These are phyloP conservation scores for Leptinotarsa lineolata DNA, from an alignment of 1,140 invertebrate genomes.

Conservation along the genomic window DNA sequence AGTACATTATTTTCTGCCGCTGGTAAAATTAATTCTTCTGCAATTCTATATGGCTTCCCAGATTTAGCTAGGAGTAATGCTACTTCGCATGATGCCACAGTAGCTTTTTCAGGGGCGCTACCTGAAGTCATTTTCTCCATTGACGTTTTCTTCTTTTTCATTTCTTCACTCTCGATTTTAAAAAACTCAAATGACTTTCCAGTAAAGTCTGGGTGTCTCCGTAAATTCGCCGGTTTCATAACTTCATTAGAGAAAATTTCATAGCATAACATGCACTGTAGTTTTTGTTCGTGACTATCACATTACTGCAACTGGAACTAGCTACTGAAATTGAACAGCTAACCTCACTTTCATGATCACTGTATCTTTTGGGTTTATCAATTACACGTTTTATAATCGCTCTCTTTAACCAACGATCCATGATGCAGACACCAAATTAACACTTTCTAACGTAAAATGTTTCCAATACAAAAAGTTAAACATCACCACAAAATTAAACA, in stretches of 20 bases:
- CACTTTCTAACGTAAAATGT: too few relatives aligned
- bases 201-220: background rate
- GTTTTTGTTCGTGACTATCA: constrained; percentile 16
- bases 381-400: too few relatives aligned
- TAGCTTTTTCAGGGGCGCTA: background rate
- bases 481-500: too few relatives aligned
- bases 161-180: background rate
- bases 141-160: background rate
- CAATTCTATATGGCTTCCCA: constrained; percentile 9
- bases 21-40: too few relatives aligned
- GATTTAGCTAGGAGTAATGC: background rate
- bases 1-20: too few relatives aligned
- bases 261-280: constrained; percentile 19
- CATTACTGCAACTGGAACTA: background rate
- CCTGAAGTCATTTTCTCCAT: background rate
- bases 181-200: constrained; percentile 22
- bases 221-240: constrained; percentile 12
- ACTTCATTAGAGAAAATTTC: constrained; percentile 16
- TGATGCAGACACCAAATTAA: too few relatives aligned
- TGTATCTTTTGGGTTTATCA: too few relatives aligned
- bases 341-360: too few relatives aligned
- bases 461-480: too few relatives aligned
- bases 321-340: too few relatives aligned
- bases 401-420: too few relatives aligned
- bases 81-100: constrained; percentile 15